Evolutionary conservation across 2,797 vertebrate genomes (phyloP), one percentile per base, ranked within the genome.

Genomic region (Sebastes wilsoni): DNA sequence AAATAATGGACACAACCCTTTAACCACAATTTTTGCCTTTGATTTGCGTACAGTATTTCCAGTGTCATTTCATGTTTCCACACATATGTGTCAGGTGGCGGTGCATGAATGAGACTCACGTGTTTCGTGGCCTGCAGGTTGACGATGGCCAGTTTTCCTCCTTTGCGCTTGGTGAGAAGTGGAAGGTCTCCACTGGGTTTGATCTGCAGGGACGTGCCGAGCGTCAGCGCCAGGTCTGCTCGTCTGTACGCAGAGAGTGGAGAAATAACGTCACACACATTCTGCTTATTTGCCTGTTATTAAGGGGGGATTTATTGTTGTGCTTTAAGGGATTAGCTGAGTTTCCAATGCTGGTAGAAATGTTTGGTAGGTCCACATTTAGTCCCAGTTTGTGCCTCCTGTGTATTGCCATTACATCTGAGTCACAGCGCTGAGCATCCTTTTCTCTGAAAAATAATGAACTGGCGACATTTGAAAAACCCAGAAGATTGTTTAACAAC

Each of bases 101-200:
- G 9, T 8, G 20, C 13, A 52, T 36, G 5, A 60, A 34, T 10
- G 69, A 72, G 27, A 96, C 98, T 88, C 93, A 99, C 98, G 0
- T 99, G 97, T 89, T 99, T 99, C 2, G 98, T 99, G 30, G 97
- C 92, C 92, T 99, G 98, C 3, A 99, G 95, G 90, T 99, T 99
- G 83, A 99, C 95, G 3, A 99, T 97, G 88, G 96, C 97, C 72
- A 99, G 73, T 78, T 96, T 97, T 22, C 98, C 98, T 27, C 97
- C 98, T 5, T 97, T 97, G 75, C 97, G 97, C 85, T 99, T 99
- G 2, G 98, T 99, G 90, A 97, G 93, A 2, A 99, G 94, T 0
- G 98, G 98, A 66, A 99, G 97, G 90, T 99, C 97, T 75, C 97
- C 98, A 0, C 97, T 99, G 77, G 98, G 98, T 89, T 98, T 98